Base-by-base conservation (phyloP, 2,797 vertebrate genomes). In the Spinibarbus caldwelli region DNA sequence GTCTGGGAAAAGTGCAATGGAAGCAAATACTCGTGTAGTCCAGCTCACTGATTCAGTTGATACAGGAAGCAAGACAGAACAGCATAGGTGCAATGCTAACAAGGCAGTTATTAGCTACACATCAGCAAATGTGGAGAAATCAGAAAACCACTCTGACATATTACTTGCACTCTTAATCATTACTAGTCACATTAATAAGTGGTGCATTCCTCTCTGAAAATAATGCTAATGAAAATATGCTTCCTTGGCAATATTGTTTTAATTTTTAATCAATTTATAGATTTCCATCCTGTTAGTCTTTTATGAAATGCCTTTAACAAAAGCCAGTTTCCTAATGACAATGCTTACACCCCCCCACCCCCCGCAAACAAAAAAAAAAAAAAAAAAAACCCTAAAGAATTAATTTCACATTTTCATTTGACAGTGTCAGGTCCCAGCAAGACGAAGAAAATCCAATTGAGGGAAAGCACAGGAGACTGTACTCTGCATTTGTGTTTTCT, bases 71-170 rank as follows among this genome's bases (percentile, higher is more conserved):
- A 59, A 34, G 45, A 43, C 38, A 57, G 83, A 34, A n/a, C 31
- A 70, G 66, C 26, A 26, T 12, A 59, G 52, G 68, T 80, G 76
- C 29, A 83, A 87, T 85, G 88, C 93, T 90, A 80, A 85, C 67
- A 38, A 87, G 90, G 72, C 85, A 29, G 66, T 80, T 85, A 73
- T 57, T 78, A 26, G 41, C 64, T 70, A 57, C 64, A 68, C 62
- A 43, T 82, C 47, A 70, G 62, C 29, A 72, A 85, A 79, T 64
- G n/a, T 10, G 11, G 3, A 52, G 21, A 36, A 77, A 76, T 52
- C n/a, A n/a, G 45, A 41, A 67, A 75, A 64, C 9, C 14, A 19
- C 38, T 36, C 49, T 38, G 45, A 26, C 5, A 36, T 43, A 17
- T 68, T 54, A 4, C 34, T 67, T n/a, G 45, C 26, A 23, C 34